phyloP scores from a whole-genome alignment of 2,888 invertebrate genomes.

The Drosophila borborema region DNA sequence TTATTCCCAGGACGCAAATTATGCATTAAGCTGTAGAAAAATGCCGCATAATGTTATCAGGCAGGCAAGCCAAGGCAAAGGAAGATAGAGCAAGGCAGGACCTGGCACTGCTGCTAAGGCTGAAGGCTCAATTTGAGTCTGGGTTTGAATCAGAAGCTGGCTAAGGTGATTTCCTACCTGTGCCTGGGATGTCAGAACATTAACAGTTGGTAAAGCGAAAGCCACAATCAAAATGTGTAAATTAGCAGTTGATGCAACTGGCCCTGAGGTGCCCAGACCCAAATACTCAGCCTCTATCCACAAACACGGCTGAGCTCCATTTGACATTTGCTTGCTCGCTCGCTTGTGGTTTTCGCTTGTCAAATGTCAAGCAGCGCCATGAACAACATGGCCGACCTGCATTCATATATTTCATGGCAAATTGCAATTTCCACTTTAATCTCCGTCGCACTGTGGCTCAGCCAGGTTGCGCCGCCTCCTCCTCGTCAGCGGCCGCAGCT shows the following conservation, averaged over 20 bases:
- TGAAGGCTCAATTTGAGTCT: not conserved
- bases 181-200: conserved; percentile 32
- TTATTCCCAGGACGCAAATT: conserved; percentile 78
- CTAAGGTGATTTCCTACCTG: conserved; percentile 53
- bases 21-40: conserved; percentile 80
- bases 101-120: not conserved
- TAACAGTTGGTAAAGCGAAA: conserved; percentile 40
- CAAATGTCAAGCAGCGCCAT: conserved; percentile 21
- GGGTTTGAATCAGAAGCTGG: not conserved
- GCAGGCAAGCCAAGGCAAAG: conserved; percentile 23
- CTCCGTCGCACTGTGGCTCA: conserved; percentile 59
- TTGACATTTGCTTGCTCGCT: conserved; percentile 6
- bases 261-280: conserved; percentile 17
- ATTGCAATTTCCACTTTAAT: conserved; percentile 81
- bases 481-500: conserved; percentile 62
- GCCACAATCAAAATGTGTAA: conserved; percentile 80
- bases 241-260: conserved; percentile 72
- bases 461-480: conserved; percentile 12
- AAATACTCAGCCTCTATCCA: conserved; percentile 6
- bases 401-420: conserved; percentile 68
- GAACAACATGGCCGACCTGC: conserved; percentile 27
- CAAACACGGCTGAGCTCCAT: conserved; percentile 9
- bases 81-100: conserved; percentile 9
- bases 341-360: conserved; percentile 39
- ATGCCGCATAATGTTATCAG: conserved; percentile 76